Base-by-base conservation (phyloP, 2,797 vertebrate species). In the Tangara arthus region DNA sequence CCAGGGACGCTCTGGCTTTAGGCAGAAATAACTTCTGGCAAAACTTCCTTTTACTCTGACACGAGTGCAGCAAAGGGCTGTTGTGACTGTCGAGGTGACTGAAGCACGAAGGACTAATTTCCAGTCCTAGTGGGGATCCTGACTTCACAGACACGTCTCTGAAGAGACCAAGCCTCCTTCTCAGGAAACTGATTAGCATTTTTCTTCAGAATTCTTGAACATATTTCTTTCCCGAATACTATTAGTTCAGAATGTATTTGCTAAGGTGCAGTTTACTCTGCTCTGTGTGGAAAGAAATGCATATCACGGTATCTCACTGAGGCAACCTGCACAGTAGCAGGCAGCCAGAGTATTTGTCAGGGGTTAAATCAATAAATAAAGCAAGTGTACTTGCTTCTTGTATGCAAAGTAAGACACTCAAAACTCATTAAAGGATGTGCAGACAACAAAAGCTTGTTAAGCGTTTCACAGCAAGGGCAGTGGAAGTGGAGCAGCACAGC, bases 1-100 rank as follows among this genome's bases (percentile, higher is more conserved):
- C 20, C 59, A 12, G 11, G 7, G 6, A 3, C 11, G 0, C 46
- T 42, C 35, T 16, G 50, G 14, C 35, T 66, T 47, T 10, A 7
- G 60, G 49, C 8, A 39, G 44, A 26, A 77, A 35, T 11, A 42
- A 70, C 34, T 61, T 59, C 5, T 0, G 15, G 13, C 32, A n/a
- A 24, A 56, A 61, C 11, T 23, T 69, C 3, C 12, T 65, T 66
- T 24, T 71, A 52, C 73, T 56, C 5, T 65, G 46, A 23, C 6
- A 1, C 24, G 17, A 0, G 8, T 20, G 32, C 47, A 12, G 11
- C 18, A 5, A 66, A 35, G n/a, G 50, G 70, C 73, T 73, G 32
- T 9, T 37, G 64, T 30, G 61, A 12, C 59, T 27, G 3, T 27
- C 1, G 1, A 44, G 52, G 76, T 26, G 60, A 22, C 44, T 47